These are phyloP conservation scores for Hesperophylax magnus DNA, from an alignment of 1,140 invertebrate genomes.

Conservation along the genomic window DNA sequence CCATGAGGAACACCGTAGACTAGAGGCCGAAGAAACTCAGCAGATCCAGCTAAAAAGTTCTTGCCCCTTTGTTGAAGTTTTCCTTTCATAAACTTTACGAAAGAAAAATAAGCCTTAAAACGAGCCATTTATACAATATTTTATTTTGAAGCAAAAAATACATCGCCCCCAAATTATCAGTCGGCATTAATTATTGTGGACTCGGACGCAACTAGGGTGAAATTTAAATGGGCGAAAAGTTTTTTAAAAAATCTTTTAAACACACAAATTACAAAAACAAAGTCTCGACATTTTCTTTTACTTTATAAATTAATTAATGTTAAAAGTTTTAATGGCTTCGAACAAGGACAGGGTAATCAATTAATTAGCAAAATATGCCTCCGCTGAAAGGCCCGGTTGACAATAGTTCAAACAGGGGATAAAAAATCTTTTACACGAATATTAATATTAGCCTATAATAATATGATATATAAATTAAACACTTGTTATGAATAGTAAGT, in stretches of 20 bases:
- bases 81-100: constrained; percentile 20
- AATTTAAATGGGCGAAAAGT: constrained; percentile 29
- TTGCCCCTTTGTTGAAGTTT: constrained; percentile 24
- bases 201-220: constrained; percentile 5
- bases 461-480: too few relatives aligned
- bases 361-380: constrained; percentile 27
- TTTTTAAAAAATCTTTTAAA: constrained; percentile 33
- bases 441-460: too few relatives aligned
- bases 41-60: background rate
- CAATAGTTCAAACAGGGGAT: background rate
- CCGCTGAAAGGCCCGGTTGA: background rate
- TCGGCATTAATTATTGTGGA: constrained; percentile 34
- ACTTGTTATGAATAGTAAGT: too few relatives aligned
- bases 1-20: background rate
- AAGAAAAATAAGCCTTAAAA: constrained; percentile 18
- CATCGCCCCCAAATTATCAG: constrained; percentile 16
- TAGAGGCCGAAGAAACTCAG: background rate
- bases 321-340: constrained; percentile 30
- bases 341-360: constrained; percentile 31
- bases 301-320: constrained; percentile 37
- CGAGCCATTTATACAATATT: background rate
- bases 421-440: background rate
- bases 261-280: constrained; percentile 35
- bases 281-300: constrained; percentile 35
- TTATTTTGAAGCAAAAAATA: constrained; percentile 29